Percentiles rank a stretch among this genome's conserved stretches.
Conservation (phyloP, 2,888 invertebrate genomes). For the Athetis lepigone region DNA sequence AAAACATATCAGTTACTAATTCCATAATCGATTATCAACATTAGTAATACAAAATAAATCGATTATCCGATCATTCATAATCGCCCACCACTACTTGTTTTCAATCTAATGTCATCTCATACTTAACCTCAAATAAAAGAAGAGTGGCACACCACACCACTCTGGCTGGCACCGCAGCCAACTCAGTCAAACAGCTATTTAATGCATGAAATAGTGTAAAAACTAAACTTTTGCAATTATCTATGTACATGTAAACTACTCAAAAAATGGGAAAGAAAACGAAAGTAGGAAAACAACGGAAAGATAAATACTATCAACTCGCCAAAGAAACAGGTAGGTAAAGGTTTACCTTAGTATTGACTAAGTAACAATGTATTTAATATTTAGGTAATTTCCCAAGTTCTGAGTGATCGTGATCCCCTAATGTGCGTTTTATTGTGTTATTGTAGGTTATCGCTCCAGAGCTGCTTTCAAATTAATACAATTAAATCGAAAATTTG, state of each 20-base stretch:
- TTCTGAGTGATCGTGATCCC: constrained; percentile 12
- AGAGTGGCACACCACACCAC: too few relatives aligned
- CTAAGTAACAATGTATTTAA: not conserved
- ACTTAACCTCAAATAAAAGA: too few relatives aligned
- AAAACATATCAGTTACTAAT: too few relatives aligned
- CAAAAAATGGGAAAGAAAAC: constrained; percentile 97
- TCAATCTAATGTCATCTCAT: too few relatives aligned
- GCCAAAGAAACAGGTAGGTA: constrained; percentile 98
- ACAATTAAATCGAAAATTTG: constrained; percentile 99
- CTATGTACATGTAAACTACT: constrained; percentile 27
- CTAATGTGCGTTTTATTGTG: not conserved
- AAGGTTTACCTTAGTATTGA: not conserved
- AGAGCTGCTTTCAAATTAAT: constrained; percentile 99
- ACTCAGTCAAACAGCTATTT: too few relatives aligned
- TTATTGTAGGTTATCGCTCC: constrained; percentile 96
- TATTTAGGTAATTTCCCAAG: not conserved
- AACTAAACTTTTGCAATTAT: constrained; percentile 27
- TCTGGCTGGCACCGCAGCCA: too few relatives aligned
- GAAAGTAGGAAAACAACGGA: constrained; percentile 99
- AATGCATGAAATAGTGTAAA: too few relatives aligned
- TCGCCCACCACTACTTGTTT: too few relatives aligned
- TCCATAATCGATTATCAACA: too few relatives aligned
- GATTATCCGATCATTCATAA: too few relatives aligned
- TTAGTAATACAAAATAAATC: too few relatives aligned
- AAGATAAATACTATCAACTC: constrained; percentile 99